Evolutionary conservation across 2,113 vertebrate genomes (phyloP).

Genomic region (Brachypteracias leptosomus): DNA sequence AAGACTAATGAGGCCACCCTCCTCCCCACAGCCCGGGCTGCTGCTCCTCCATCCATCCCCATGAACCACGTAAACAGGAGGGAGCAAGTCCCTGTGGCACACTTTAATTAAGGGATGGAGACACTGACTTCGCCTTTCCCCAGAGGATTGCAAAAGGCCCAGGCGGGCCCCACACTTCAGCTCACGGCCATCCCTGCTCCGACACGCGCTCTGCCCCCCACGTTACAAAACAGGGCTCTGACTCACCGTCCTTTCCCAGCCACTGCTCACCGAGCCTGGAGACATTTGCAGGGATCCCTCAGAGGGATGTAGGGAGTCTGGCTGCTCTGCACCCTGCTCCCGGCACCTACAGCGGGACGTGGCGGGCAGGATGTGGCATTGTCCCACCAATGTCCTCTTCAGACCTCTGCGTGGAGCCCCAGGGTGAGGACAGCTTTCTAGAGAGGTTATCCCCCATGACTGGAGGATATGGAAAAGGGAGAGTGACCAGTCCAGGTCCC

Average conservation of each 20-base stretch:
- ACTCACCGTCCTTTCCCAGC: slow-evolving; percentile 21
- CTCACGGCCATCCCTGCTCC: slow-evolving; percentile 42
- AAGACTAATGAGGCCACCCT: rapidly evolving
- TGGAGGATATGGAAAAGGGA: background rate
- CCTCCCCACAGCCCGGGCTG: rapidly evolving
- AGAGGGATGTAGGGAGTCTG: background rate
- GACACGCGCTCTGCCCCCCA: background rate
- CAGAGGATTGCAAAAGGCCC: slow-evolving; percentile 61
- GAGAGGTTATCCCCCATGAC: background rate
- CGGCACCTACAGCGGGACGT: background rate
- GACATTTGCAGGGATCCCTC: background rate
- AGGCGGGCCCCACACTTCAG: slow-evolving; percentile 4
- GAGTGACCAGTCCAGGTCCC: background rate
- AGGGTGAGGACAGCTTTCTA: background rate
- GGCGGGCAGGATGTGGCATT: background rate
- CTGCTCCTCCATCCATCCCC: background rate
- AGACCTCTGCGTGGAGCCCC: background rate
- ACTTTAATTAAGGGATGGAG: slow-evolving; percentile 48
- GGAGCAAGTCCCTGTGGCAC: background rate
- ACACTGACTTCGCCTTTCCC: background rate
- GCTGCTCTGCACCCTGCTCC: background rate
- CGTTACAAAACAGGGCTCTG: slow-evolving; percentile 29
- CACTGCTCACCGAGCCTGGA: background rate
- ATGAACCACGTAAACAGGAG: background rate
- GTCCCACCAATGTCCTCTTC: rapidly evolving